phyloP scores from a whole-genome alignment of 2,888 invertebrate species.

The Drosophila antonietae region DNA sequence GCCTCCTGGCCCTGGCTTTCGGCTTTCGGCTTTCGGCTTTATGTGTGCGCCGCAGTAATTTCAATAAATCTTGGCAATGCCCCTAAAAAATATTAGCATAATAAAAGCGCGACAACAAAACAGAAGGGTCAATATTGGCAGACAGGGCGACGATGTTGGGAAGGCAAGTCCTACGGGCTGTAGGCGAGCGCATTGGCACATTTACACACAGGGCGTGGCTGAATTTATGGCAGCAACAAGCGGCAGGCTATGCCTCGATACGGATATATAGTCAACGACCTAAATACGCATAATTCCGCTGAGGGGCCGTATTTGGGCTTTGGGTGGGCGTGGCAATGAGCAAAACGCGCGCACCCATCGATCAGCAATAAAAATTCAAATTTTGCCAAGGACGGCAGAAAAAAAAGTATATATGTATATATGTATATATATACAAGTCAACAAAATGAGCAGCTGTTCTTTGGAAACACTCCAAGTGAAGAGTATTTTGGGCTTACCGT shows the following conservation, averaged over 20 bases:
- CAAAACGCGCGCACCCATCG: slow-evolving; percentile 62
- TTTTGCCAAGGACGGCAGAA: slow-evolving; percentile 69
- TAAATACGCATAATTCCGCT: slow-evolving; percentile 75
- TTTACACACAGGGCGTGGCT: slow-evolving; percentile 63
- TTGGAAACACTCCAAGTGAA: slow-evolving; percentile 1
- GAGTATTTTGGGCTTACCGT: not conserved
- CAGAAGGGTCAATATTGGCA: slow-evolving; percentile 77
- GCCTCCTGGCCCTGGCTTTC: not conserved
- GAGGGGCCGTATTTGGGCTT: slow-evolving; percentile 1
- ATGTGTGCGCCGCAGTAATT: slow-evolving; percentile 68
- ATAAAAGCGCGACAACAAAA: slow-evolving; percentile 77
- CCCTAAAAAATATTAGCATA: slow-evolving; percentile 78
- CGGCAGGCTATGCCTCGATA: slow-evolving; percentile 36
- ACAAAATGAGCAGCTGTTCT: slow-evolving; percentile 36
- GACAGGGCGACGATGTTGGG: not conserved
- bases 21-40: slow-evolving; percentile 10
- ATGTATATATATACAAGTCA: slow-evolving; percentile 11
- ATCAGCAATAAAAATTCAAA: slow-evolving; percentile 82
- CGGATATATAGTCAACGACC: slow-evolving; percentile 62
- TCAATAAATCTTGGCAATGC: slow-evolving; percentile 76
- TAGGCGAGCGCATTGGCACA: slow-evolving; percentile 71
- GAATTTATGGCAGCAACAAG: slow-evolving; percentile 66
- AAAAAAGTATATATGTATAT: slow-evolving; percentile 20
- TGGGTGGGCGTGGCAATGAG: slow-evolving; percentile 60
- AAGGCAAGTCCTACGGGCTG: slow-evolving; percentile 13